Evolutionary conservation across 2,888 invertebrate genomes (phyloP), one percentile per base, ranked within the genome.

Genomic region (Branchipolynoe longqiensis): DNA sequence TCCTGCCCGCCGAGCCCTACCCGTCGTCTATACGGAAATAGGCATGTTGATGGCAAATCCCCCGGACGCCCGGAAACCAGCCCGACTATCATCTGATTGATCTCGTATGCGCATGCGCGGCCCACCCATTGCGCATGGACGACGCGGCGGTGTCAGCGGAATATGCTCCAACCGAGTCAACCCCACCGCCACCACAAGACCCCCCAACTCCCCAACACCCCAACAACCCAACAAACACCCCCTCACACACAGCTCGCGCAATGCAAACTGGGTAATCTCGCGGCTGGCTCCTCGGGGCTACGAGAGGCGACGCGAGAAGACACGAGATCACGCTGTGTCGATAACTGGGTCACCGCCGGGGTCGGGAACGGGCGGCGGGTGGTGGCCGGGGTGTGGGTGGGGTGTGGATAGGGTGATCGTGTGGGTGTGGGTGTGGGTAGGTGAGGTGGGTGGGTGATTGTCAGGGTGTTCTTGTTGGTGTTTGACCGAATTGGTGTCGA

Each of bases 251-350:
- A 12, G 8, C 48, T 12, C 48, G 8, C 48, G 69, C 69, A 69
- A 69, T 69, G 69, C 69, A 33, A 33, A 69, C 69, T 69, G 69
- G 69, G 69, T 69, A 69, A 69, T 69, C 69, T 69, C 69, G 69
- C 69, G 69, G 69, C 36, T 38, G 69, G 33, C 69, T 69, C 69
- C 69, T 69, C 69, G 33, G 69, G 78, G 33, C 78, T 48, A 25
- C 78, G 78, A n/a, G n/a, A n/a, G n/a, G n/a, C 48, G 78, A 41
- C 78, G 48, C 48, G 78, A 78, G 78, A 78, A 41, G 41, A 41
- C 78, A 78, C 78, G 78, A 78, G 78, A 78, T 54, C 54, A 78
- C 78, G 48, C n/a, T n/a, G n/a, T 54, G 78, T 28, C 78, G 78
- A 78, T 78, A 78, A 48, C 22, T 48, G 73, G 73, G n/a, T 73